Evolutionary conservation across 1,140 invertebrate species (phyloP).

Genomic region (Atta texana): DNA sequence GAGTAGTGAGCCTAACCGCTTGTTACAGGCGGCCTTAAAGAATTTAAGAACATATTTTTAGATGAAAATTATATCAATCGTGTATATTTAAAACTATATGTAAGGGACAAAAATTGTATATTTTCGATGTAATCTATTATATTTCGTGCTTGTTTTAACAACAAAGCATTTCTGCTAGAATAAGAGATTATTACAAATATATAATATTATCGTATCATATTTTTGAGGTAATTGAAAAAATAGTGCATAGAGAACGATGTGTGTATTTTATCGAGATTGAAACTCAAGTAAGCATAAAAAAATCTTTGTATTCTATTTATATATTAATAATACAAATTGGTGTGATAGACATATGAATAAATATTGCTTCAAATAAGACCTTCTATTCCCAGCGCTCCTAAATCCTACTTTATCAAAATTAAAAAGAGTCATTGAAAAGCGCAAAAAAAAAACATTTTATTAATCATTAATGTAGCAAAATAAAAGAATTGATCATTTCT

Average conservation of each 20-base stretch:
- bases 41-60: slow-evolving; percentile 70
- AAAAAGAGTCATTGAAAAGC: slow-evolving; percentile 24
- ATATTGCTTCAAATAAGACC: slow-evolving; percentile 82
- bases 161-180: slow-evolving; percentile 66
- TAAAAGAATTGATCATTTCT: slow-evolving; percentile 75
- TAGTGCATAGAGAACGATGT: slow-evolving; percentile 83
- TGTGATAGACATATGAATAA: slow-evolving; percentile 75
- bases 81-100: slow-evolving; percentile 68
- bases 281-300: slow-evolving; percentile 69
- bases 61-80: slow-evolving; percentile 69
- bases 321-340: slow-evolving; percentile 83
- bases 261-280: slow-evolving; percentile 75
- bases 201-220: slow-evolving; percentile 62
- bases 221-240: slow-evolving; percentile 71
- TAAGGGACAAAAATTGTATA: slow-evolving; percentile 79
- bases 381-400: slow-evolving; percentile 77
- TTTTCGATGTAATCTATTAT: slow-evolving; percentile 66
- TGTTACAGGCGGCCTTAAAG: slow-evolving; percentile 80
- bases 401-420: slow-evolving; percentile 74
- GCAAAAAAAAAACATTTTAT: slow-evolving; percentile 13
- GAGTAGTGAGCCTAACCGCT: slow-evolving; percentile 82
- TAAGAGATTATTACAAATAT: slow-evolving; percentile 64
- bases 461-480: slow-evolving; percentile 64
- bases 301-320: slow-evolving; percentile 81
- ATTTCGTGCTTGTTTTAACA: slow-evolving; percentile 65